Evolutionary conservation across 1,140 invertebrate species (phyloP).

Genomic region (Drosophila eugracilis): DNA sequence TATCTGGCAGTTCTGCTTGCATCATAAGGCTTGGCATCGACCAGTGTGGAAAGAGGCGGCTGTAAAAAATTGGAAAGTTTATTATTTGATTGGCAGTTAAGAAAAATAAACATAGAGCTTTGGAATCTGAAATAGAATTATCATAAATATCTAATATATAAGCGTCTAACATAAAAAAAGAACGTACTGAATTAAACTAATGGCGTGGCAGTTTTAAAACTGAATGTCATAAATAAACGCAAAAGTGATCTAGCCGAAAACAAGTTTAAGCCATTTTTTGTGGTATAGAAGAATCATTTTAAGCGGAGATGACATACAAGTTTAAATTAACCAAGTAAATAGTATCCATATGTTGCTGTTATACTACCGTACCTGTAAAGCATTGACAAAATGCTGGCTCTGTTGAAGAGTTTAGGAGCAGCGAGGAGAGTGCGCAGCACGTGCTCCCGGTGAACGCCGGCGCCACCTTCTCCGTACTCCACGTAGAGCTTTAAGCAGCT

Average conservation of each 20-base stretch:
- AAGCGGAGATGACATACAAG: neutral
- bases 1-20: constrained; percentile 65
- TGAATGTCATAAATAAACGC: neutral
- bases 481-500: constrained; percentile 54
- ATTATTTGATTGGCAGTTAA: neutral
- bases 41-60: constrained; percentile 72
- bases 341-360: neutral
- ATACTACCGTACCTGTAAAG: constrained; percentile 57
- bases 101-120: neutral
- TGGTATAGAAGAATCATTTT: neutral
- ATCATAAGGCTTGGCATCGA: constrained; percentile 37
- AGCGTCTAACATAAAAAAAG: neutral
- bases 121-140: neutral
- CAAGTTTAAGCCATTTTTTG: neutral
- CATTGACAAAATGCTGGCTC: constrained; percentile 58
- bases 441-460: constrained; percentile 50
- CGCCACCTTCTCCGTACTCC: constrained; percentile 25
- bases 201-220: no score
- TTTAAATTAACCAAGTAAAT: neutral
- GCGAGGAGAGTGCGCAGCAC: constrained; percentile 61
- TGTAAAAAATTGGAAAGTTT: neutral
- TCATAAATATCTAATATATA: neutral
- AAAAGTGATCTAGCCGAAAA: neutral
- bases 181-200: neutral
- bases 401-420: constrained; percentile 64